phyloP scores from a whole-genome alignment of 2,113 vertebrate species.

The Malurus melanocephalus region DNA sequence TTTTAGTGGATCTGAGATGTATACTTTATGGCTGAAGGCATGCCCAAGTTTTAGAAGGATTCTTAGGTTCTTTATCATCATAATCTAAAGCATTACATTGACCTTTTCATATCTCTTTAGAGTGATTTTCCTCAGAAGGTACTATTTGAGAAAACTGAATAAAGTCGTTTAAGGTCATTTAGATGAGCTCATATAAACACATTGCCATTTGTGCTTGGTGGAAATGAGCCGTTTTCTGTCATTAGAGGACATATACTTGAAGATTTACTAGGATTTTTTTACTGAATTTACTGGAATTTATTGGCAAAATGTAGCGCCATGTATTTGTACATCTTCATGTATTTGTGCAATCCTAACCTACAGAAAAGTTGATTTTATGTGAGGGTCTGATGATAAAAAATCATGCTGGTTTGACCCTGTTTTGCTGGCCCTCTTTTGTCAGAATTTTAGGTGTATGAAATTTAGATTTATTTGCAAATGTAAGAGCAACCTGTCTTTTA shows the following conservation, averaged over 20 bases:
- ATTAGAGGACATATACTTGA: neutral
- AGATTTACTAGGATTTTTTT: neutral
- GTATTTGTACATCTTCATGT: neutral
- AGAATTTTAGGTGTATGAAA: neutral
- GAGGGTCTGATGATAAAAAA: neutral
- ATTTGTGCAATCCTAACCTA: neutral
- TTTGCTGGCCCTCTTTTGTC: neutral
- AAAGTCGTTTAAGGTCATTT: neutral
- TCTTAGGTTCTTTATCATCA: neutral
- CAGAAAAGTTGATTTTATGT: neutral
- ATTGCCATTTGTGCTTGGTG: neutral
- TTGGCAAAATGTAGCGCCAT: neutral
- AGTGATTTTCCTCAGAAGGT: neutral
- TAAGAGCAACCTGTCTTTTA: neutral
- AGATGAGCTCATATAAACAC: neutral
- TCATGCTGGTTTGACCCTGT: neutral
- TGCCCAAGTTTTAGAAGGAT: neutral
- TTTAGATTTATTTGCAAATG: neutral
- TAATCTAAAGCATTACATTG: neutral
- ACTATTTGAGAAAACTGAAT: neutral
- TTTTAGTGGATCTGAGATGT: neutral
- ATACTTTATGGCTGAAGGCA: neutral
- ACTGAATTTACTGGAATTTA: neutral
- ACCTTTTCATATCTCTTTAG: neutral
- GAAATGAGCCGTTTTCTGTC: neutral